These are phyloP conservation scores for Eupithecia vulgata DNA, from an alignment of 2,888 invertebrate genomes.

Conservation along the genomic window DNA sequence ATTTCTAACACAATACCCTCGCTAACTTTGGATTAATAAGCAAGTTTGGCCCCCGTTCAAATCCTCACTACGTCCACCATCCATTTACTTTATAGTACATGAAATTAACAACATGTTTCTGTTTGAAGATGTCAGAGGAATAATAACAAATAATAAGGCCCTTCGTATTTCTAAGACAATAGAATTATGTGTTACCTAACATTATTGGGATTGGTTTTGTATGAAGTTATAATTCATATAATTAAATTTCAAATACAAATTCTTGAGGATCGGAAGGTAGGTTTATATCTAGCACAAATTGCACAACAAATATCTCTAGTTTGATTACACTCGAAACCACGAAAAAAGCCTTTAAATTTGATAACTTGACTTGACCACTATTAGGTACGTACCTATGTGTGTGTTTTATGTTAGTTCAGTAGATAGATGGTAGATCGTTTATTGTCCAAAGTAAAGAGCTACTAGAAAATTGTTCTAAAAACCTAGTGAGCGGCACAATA, in stretches of 20 bases:
- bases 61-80: constrained; percentile 21
- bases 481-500: too few species aligned
- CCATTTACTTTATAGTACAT: constrained; percentile 37
- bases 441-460: too few species aligned
- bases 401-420: too few species aligned
- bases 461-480: too few species aligned
- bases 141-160: constrained; percentile 40
- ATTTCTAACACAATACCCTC: neutral
- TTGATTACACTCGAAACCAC: neutral
- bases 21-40: neutral
- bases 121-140: constrained; percentile 39
- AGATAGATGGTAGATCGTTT: too few species aligned
- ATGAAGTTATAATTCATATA: constrained; percentile 22
- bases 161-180: constrained; percentile 32
- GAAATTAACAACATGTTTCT: constrained; percentile 38
- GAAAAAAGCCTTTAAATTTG: neutral
- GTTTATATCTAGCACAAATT: neutral
- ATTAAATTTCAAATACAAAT: constrained; percentile 14
- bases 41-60: too few species aligned
- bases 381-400: too few species aligned
- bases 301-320: neutral
- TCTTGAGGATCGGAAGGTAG: neutral
- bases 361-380: neutral
- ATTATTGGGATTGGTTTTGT: constrained; percentile 17
- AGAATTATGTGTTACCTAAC: constrained; percentile 32